These are phyloP conservation scores for Molanna angustata DNA, from an alignment of 2,888 invertebrate genomes.

Conservation along the genomic window DNA sequence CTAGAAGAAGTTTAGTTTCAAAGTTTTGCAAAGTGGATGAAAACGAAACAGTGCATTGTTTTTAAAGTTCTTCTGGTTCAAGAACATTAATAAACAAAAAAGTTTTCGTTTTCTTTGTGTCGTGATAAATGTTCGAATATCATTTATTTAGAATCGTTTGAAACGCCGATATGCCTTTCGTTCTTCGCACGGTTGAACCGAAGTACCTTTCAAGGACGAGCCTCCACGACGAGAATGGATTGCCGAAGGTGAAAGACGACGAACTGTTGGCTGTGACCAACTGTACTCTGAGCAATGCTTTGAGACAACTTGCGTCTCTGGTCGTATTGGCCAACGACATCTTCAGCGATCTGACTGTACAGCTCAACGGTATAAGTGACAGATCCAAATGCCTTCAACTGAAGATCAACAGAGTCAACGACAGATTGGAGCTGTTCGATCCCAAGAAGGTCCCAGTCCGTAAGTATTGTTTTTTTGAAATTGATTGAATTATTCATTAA, in stretches of 20 bases:
- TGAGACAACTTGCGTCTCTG: conserved; percentile 82
- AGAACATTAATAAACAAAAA: conserved; percentile 16
- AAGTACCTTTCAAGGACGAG: conserved; percentile 70
- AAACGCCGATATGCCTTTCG: conserved; percentile 73
- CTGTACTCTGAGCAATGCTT: conserved; percentile 78
- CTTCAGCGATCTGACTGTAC: conserved; percentile 75
- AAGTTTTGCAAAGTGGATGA: conserved; percentile 5
- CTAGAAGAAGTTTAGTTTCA: conserved; percentile 1
- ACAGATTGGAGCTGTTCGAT: conserved; percentile 70
- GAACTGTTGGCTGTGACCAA: conserved; percentile 87
- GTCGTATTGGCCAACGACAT: conserved; percentile 82
- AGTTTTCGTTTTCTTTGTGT: conserved; percentile 12
- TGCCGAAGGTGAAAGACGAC: conserved; percentile 61
- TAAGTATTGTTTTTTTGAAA: conserved; percentile 77
- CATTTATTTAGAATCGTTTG: no score
- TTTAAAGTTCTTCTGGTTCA: conserved; percentile 14
- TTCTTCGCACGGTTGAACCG: conserved; percentile 80
- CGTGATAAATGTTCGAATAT: background rate
- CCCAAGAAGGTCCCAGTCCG: conserved; percentile 92
- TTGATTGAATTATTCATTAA: no score
- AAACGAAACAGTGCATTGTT: conserved; percentile 16
- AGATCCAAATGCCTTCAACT: conserved; percentile 69
- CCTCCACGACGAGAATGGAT: conserved; percentile 59
- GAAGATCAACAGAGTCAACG: conserved; percentile 68
- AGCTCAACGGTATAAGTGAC: conserved; percentile 71